Percentiles rank a stretch among this genome's conserved stretches.
Conservation (phyloP, 2,888 invertebrate genomes). For the Netelia inedita region DNA sequence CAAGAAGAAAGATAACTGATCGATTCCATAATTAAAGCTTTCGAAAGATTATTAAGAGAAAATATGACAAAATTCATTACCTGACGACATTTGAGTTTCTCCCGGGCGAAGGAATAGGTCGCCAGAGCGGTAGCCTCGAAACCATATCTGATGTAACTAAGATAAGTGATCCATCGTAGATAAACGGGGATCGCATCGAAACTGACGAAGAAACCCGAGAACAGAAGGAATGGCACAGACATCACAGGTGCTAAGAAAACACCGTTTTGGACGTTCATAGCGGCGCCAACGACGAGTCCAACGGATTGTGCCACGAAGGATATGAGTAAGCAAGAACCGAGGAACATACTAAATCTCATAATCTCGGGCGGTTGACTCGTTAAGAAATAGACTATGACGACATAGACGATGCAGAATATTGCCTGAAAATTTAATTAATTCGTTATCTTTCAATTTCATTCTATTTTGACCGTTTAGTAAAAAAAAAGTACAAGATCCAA, state of each 20-base stretch:
- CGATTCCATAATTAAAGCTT: too few species aligned
- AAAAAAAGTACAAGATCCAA: background rate
- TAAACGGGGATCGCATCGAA: conserved; percentile 98
- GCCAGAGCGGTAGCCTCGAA: conserved; percentile 98
- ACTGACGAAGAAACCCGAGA: conserved; percentile 98
- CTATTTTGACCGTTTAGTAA: background rate
- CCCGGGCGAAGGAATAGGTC: conserved; percentile 94
- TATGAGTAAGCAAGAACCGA: conserved; percentile 94
- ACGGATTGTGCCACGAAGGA: conserved; percentile 98
- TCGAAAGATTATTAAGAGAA: too few species aligned
- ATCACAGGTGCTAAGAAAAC: conserved; percentile 98
- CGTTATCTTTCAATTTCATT: conserved; percentile 13
- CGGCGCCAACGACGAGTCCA: conserved; percentile 97
- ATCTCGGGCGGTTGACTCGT: conserved; percentile 96
- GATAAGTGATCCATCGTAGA: conserved; percentile 97
- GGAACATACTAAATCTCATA: conserved; percentile 94
- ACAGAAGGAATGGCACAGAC: conserved; percentile 97
- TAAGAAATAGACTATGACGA: conserved; percentile 96
- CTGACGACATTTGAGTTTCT: conserved; percentile 92
- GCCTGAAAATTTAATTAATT: conserved; percentile 88
- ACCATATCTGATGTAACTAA: conserved; percentile 97
- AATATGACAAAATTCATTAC: conserved; percentile 79
- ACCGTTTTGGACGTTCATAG: conserved; percentile 97
- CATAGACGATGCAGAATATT: conserved; percentile 96
- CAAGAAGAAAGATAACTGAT: too few species aligned